A percentile compares a stretch with the other conserved stretches of the same genome.
These are phyloP conservation scores for Morone saxatilis DNA, from an alignment of 2,113 vertebrate species.

Conservation along the genomic window DNA sequence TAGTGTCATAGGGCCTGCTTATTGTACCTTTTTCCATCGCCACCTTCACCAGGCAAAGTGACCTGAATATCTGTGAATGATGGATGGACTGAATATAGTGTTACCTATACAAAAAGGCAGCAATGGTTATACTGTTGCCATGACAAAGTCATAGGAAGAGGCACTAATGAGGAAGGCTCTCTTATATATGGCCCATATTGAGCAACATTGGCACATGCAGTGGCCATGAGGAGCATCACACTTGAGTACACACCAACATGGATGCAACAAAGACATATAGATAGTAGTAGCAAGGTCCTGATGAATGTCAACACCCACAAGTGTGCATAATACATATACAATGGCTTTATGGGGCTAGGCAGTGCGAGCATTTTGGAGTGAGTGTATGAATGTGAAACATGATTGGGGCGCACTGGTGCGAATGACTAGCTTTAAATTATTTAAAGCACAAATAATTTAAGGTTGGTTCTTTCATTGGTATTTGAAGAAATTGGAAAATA, in stretches of 20 bases:
- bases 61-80: neutral
- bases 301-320: neutral
- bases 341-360: too few species aligned
- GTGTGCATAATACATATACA: too few species aligned
- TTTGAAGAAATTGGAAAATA: too few species aligned
- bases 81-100: too few species aligned
- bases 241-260: neutral
- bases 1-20: neutral
- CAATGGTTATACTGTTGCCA: neutral
- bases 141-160: neutral
- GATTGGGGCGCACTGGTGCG: too few species aligned
- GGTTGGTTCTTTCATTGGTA: too few species aligned
- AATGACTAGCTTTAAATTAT: too few species aligned
- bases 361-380: too few species aligned
- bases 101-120: neutral
- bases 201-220: neutral
- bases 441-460: too few species aligned
- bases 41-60: neutral
- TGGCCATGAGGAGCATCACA: neutral
- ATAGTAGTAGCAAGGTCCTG: neutral
- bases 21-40: neutral
- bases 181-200: neutral
- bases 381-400: too few species aligned
- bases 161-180: neutral
- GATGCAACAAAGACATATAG: neutral